Conservation (phyloP, 1,140 invertebrate species). For the Drosophila miranda region DNA sequence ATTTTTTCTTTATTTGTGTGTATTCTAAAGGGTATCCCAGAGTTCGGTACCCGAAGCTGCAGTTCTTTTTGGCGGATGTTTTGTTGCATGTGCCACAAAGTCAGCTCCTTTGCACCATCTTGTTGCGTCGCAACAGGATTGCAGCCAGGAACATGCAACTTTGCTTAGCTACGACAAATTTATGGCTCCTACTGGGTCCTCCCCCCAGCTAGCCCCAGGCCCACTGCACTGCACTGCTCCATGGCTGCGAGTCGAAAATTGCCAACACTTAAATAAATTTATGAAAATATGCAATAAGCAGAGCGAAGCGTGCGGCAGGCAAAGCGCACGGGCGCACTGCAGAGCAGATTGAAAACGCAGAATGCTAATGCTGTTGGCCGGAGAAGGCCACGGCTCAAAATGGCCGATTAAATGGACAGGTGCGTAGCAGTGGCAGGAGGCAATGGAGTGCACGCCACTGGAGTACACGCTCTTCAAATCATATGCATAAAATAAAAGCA, state of each 20-base stretch:
- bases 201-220: too few relatives aligned
- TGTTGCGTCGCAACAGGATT: background rate
- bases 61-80: background rate
- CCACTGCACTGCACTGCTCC: too few relatives aligned
- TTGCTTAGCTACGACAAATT: slow-evolving; percentile 29
- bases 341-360: slow-evolving; percentile 1
- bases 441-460: too few relatives aligned
- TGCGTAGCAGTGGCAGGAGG: too few relatives aligned
- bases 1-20: too few relatives aligned
- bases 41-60: too few relatives aligned
- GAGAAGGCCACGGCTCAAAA: too few relatives aligned
- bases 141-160: slow-evolving; percentile 11
- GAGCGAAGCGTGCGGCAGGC: slow-evolving; percentile 23
- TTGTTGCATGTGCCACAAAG: slow-evolving; percentile 3
- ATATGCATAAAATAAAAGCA: too few relatives aligned
- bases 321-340: slow-evolving; percentile 5
- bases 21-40: too few relatives aligned
- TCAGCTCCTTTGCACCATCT: too few relatives aligned
- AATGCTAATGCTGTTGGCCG: slow-evolving; percentile 22
- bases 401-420: too few relatives aligned
- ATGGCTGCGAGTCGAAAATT: slow-evolving; percentile 13
- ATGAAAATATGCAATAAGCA: slow-evolving; percentile 33
- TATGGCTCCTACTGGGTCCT: slow-evolving; percentile 12
- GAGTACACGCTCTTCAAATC: too few relatives aligned
- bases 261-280: slow-evolving; percentile 46